phyloP scores from a whole-genome alignment of 1,140 invertebrate species.

The Phenacoccus solenopsis region DNA sequence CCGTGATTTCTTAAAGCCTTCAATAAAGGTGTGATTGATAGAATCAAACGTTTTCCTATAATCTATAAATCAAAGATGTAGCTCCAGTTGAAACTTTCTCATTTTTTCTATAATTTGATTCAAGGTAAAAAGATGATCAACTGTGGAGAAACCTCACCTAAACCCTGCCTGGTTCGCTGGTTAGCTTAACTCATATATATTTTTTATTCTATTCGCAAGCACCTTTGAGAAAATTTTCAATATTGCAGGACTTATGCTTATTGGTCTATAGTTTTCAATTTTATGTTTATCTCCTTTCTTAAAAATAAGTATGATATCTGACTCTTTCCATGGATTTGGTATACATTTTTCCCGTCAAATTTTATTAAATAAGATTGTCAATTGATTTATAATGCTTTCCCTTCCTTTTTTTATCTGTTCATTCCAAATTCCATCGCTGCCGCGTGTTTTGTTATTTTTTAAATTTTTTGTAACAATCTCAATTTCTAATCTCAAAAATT shows the following conservation, averaged over 20 bases:
- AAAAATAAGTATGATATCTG: too few relatives aligned
- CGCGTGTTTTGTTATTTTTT: slow-evolving; percentile 19
- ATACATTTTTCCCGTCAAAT: slow-evolving; percentile 25
- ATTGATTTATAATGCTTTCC: not conserved
- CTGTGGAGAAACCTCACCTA: too few relatives aligned
- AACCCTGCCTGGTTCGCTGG: slow-evolving; percentile 8
- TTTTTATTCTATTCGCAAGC: slow-evolving; percentile 9
- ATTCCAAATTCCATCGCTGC: not conserved
- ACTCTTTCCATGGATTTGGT: slow-evolving; percentile 25
- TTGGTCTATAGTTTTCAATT: too few relatives aligned
- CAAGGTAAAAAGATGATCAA: slow-evolving; percentile 12
- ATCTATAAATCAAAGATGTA: slow-evolving; percentile 15
- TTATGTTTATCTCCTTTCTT: too few relatives aligned
- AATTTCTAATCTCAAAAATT: not conserved
- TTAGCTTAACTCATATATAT: not conserved
- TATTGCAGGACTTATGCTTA: slow-evolving; percentile 27
- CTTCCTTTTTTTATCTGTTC: slow-evolving; percentile 16
- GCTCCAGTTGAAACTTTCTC: not conserved
- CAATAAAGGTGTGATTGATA: not conserved
- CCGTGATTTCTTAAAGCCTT: not conserved
- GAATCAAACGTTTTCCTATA: slow-evolving; percentile 12
- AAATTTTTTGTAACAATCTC: not conserved
- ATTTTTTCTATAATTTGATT: not conserved
- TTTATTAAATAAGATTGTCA: not conserved
- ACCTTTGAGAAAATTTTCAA: slow-evolving; percentile 24